Base-by-base conservation (phyloP, 2,888 invertebrate species). In the Limenitis camilla region DNA sequence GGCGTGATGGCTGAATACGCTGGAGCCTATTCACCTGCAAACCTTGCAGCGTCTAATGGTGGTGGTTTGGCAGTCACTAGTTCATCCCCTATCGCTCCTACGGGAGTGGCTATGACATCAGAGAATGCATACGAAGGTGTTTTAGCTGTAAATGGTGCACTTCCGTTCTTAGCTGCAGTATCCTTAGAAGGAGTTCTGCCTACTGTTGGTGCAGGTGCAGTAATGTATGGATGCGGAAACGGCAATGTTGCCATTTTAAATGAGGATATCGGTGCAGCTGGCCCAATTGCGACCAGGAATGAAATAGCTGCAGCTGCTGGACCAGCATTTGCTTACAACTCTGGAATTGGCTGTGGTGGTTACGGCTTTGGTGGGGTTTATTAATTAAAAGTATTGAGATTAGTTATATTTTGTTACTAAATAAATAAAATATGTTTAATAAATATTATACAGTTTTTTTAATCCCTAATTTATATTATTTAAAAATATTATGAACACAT, bases 131-230 rank as follows among this genome's bases (percentile, higher is more conserved):
- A 60, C 42, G 68, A 72, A 49, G 76, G 76, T 0, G 50, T 61
- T 0, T 42, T 74, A 4, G 52, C 61, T 5, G 66, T 74, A 4
- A 53, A 52, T 39, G 76, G 75, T 2, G 54, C 69, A 19, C 49
- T 75, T 19, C 76, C 76, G 1, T 61, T 65, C 65, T 33, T 76
- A 6, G 71, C 70, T 3, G 67, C 74, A 5, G 72, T 73, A 0
- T 67, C 66, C 36, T 52, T 73, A 4, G 71, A 72, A 42, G 73
- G 74, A 2, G 51, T 57, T 1, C 48, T 67, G 30, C 65, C 68
- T 10, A 61, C 65, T 10, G 50, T 49, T 10, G 72, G 70, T 0
- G 59, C 61, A 5, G 68, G 65, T 35, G 54, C 60, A 1, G 68
- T 68, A 1, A 36, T 59, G n/a, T 69, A 69, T 52, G 57, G 65